phyloP scores from a whole-genome alignment of 2,888 invertebrate genomes.

The Phalangium opilio region DNA sequence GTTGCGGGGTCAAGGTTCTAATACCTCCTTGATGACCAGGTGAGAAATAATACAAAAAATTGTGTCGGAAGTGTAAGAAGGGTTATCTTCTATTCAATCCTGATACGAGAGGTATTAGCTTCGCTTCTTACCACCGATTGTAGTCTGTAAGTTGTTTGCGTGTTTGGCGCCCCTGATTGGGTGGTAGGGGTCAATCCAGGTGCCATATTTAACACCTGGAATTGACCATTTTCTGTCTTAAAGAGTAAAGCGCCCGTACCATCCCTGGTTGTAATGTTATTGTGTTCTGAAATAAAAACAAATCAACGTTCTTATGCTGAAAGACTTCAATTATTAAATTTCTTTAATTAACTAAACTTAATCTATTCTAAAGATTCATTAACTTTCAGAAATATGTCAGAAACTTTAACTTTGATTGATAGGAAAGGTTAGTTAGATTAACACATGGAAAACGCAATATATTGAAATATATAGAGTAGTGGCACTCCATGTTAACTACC shows the following conservation, averaged over 20 bases:
- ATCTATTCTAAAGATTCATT: too few relatives aligned
- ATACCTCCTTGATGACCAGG: conserved; percentile 16
- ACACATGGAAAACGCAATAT: too few relatives aligned
- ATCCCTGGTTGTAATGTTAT: conserved; percentile 66
- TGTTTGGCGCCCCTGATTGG: conserved; percentile 4
- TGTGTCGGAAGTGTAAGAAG: too few relatives aligned
- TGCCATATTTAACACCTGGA: conserved; percentile 77
- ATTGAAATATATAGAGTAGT: too few relatives aligned
- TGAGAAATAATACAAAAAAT: conserved; percentile 4
- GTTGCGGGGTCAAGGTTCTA: conserved; percentile 17
- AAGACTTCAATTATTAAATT: too few relatives aligned
- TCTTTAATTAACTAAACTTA: too few relatives aligned
- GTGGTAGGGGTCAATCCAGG: conserved; percentile 46
- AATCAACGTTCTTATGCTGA: background rate
- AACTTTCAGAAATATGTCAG: background rate
- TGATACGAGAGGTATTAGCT: conserved; percentile 29
- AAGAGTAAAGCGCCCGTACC: conserved; percentile 77
- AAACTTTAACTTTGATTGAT: background rate
- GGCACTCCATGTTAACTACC: too few relatives aligned
- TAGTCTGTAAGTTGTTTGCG: conserved; percentile 50
- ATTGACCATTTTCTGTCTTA: conserved; percentile 93
- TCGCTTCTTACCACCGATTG: too few relatives aligned
- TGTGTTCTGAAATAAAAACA: conserved; percentile 15
- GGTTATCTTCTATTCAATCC: too few relatives aligned
- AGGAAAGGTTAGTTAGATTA: too few relatives aligned